A percentile compares a stretch with the other conserved stretches of the same genome.
Evolutionary conservation across 1,140 invertebrate genomes (phyloP).

Genomic region (Lethocerus indicus): DNA sequence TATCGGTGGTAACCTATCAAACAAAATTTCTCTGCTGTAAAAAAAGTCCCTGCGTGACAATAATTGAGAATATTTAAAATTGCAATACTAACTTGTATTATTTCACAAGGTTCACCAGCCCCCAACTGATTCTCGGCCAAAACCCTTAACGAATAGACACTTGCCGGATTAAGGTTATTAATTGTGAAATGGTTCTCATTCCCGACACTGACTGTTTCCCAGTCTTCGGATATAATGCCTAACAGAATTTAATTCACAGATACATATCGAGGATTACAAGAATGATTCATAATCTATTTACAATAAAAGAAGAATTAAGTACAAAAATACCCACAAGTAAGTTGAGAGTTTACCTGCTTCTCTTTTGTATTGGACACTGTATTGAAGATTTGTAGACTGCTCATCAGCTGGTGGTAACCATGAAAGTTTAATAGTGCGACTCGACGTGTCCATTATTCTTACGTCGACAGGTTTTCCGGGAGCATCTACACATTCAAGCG

Average conservation of each 20-base stretch:
- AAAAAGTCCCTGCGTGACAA: too few relatives aligned
- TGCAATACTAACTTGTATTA: constrained; percentile 17
- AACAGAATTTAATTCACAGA: neutral
- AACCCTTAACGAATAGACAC: constrained; percentile 30
- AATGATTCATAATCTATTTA: neutral
- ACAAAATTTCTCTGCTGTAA: neutral
- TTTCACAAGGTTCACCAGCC: constrained; percentile 27
- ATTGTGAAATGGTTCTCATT: constrained; percentile 23
- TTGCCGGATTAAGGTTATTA: constrained; percentile 28
- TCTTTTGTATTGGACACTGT: constrained; percentile 41
- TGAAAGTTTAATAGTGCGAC: constrained; percentile 34
- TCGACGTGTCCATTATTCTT: constrained; percentile 34
- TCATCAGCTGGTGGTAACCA: constrained; percentile 36
- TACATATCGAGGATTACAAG: neutral
- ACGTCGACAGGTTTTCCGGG: constrained; percentile 44
- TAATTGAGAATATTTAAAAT: too few relatives aligned
- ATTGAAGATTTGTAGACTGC: constrained; percentile 38
- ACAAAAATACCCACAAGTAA: constrained; percentile 10
- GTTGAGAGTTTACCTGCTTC: constrained; percentile 17
- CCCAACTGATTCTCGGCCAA: constrained; percentile 32
- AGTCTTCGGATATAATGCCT: constrained; percentile 12
- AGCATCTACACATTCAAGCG: constrained; percentile 26
- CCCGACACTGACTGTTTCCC: constrained; percentile 20
- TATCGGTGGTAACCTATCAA: constrained; percentile 24
- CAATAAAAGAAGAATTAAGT: constrained; percentile 12